Conservation (phyloP, 2,797 vertebrate genomes). For the Natrix natrix region DNA sequence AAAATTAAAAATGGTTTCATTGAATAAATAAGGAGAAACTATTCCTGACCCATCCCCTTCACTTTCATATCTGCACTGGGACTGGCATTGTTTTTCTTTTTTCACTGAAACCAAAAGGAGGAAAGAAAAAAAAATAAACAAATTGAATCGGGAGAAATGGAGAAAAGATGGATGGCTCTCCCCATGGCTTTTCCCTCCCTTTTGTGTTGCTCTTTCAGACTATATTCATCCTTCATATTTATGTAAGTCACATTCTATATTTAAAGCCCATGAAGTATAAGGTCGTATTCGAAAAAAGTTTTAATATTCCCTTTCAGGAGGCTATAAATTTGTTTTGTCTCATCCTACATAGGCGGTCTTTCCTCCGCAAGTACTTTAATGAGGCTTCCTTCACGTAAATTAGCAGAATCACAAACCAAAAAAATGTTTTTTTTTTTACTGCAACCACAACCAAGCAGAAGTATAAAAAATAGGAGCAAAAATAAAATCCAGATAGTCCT, state of each 20-base stretch:
- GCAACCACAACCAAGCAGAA: conserved; percentile 11
- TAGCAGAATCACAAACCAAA: background rate
- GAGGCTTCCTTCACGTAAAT: conserved; percentile 29
- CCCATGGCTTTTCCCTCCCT: background rate
- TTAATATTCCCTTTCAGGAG: conserved; percentile 26
- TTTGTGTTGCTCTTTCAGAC: background rate
- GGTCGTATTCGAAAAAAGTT: conserved; percentile 19
- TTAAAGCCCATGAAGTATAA: conserved; percentile 12
- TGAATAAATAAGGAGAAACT: background rate
- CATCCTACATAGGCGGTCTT: conserved; percentile 18
- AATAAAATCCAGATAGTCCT: conserved; percentile 7
- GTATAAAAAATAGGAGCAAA: conserved; percentile 20
- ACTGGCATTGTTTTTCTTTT: background rate
- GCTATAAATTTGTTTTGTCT: background rate
- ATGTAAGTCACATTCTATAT: conserved; percentile 20
- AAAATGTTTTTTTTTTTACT: background rate
- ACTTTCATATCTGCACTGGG: background rate
- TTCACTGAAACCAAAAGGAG: background rate
- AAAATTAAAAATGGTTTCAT: background rate
- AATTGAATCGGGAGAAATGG: background rate
- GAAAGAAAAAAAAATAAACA: background rate
- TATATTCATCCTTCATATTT: background rate
- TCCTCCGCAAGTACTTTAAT: conserved; percentile 18
- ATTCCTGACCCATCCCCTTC: background rate
- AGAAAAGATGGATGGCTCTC: background rate